These are phyloP conservation scores for Drosophila teissieri DNA, from an alignment of 1,140 invertebrate species.

Conservation along the genomic window DNA sequence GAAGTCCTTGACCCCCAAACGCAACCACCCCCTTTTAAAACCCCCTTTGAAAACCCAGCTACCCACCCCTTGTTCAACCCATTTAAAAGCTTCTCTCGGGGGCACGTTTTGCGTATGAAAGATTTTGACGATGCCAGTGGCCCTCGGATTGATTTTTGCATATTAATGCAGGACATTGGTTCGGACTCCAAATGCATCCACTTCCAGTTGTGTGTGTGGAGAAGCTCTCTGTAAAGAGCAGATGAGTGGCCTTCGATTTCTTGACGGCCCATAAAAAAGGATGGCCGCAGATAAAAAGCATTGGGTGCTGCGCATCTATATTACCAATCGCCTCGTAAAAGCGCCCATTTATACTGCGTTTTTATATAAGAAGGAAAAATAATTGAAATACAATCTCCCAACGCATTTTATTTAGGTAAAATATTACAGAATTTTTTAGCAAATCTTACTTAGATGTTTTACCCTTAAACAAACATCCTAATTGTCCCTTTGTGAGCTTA, in stretches of 20 bases:
- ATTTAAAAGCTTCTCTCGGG: conserved; percentile 2
- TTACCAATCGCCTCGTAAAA: conserved; percentile 46
- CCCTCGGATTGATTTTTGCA: conserved; percentile 60
- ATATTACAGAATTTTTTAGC: too few species aligned
- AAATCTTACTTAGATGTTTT: too few species aligned
- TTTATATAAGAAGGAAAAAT: background rate
- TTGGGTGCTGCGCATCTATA: conserved; percentile 23
- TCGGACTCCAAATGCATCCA: conserved; percentile 19
- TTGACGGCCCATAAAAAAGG: conserved; percentile 24
- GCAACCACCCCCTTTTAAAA: background rate
- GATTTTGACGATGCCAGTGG: conserved; percentile 45
- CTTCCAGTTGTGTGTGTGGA: background rate
- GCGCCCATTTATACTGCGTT: conserved; percentile 37
- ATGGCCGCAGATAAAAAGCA: conserved; percentile 17
- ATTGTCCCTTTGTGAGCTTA: background rate
- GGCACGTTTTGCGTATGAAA: conserved; percentile 62
- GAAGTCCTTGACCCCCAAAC: conserved; percentile 23
- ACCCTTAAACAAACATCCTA: background rate
- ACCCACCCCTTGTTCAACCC: background rate
- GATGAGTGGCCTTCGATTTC: conserved; percentile 25
- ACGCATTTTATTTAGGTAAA: too few species aligned
- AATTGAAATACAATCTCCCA: background rate
- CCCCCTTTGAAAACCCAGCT: background rate
- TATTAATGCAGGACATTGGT: conserved; percentile 47
- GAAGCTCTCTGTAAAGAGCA: conserved; percentile 12